Conservation (phyloP, 2,113 vertebrate genomes). For the Cyprinodon tularosa region DNA sequence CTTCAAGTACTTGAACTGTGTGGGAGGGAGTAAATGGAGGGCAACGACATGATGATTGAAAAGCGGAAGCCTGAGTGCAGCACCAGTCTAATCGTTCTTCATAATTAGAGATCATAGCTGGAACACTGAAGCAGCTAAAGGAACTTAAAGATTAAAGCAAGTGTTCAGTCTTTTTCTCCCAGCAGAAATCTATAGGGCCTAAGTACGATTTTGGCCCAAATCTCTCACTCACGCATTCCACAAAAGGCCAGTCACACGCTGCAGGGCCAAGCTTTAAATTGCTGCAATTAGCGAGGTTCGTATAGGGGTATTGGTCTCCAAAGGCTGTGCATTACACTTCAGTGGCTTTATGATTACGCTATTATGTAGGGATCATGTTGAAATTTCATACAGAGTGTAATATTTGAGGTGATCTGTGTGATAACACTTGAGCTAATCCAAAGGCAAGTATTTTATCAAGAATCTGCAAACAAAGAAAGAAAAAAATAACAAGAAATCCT, state of each 20-base stretch:
- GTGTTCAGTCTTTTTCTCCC: slow-evolving; percentile 37
- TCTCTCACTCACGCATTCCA: slow-evolving; percentile 61
- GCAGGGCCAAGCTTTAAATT: slow-evolving; percentile 31
- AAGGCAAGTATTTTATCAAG: slow-evolving; percentile 5
- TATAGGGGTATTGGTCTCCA: slow-evolving; percentile 35
- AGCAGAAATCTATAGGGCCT: slow-evolving; percentile 37
- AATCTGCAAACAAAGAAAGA: not conserved
- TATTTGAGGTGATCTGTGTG: slow-evolving; percentile 48
- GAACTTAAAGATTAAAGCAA: slow-evolving; percentile 55
- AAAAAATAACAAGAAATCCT: not conserved
- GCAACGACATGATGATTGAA: slow-evolving; percentile 46
- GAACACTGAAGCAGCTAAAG: slow-evolving; percentile 35
- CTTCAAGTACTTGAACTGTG: slow-evolving; percentile 98
- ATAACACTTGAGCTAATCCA: slow-evolving; percentile 37
- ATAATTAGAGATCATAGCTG: slow-evolving; percentile 40
- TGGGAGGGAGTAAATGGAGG: slow-evolving; percentile 59
- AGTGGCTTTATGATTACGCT: slow-evolving; percentile 57
- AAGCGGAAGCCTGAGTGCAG: slow-evolving; percentile 29
- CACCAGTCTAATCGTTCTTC: slow-evolving; percentile 25
- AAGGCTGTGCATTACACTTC: slow-evolving; percentile 51
- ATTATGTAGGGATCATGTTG: slow-evolving; percentile 41
- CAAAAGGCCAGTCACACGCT: slow-evolving; percentile 42
- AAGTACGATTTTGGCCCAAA: slow-evolving; percentile 26
- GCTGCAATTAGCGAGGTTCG: slow-evolving; percentile 51
- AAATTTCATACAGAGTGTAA: slow-evolving; percentile 43